Conservation (phyloP, 2,888 invertebrate species). For the Miltochrista miniata region DNA sequence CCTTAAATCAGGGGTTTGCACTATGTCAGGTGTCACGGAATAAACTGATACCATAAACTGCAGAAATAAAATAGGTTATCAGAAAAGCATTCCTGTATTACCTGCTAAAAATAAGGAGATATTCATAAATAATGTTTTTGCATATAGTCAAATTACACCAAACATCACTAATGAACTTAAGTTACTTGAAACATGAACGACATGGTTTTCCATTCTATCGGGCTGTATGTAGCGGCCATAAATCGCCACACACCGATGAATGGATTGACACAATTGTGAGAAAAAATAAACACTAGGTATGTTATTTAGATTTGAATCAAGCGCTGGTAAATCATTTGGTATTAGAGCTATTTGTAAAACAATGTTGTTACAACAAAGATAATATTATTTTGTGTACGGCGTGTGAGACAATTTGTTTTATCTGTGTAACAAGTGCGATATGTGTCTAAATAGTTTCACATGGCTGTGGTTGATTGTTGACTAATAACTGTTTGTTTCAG, state of each 20-base stretch:
- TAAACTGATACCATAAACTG: too few relatives aligned
- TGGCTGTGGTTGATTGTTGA: constrained; percentile 14
- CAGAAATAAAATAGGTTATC: too few relatives aligned
- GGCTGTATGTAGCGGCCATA: constrained; percentile 41
- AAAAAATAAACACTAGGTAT: constrained; percentile 43
- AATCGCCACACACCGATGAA: constrained; percentile 47
- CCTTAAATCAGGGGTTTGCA: too few relatives aligned
- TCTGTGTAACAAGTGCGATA: constrained; percentile 35
- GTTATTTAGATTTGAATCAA: constrained; percentile 63
- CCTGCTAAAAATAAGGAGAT: too few relatives aligned
- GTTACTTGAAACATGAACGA: neutral
- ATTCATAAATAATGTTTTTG: too few relatives aligned
- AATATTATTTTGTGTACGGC: constrained; percentile 40
- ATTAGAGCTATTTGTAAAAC: constrained; percentile 66
- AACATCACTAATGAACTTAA: neutral
- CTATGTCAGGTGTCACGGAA: too few relatives aligned
- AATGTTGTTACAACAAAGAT: constrained; percentile 57
- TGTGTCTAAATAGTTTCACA: constrained; percentile 41
- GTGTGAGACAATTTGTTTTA: constrained; percentile 47
- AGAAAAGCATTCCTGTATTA: too few relatives aligned
- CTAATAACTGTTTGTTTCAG: neutral
- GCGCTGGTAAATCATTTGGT: constrained; percentile 55
- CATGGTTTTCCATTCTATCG: constrained; percentile 11
- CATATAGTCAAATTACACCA: too few relatives aligned
- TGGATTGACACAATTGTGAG: constrained; percentile 69